Conservation (phyloP, 2,888 invertebrate genomes). For the Eristalis intricaria region DNA sequence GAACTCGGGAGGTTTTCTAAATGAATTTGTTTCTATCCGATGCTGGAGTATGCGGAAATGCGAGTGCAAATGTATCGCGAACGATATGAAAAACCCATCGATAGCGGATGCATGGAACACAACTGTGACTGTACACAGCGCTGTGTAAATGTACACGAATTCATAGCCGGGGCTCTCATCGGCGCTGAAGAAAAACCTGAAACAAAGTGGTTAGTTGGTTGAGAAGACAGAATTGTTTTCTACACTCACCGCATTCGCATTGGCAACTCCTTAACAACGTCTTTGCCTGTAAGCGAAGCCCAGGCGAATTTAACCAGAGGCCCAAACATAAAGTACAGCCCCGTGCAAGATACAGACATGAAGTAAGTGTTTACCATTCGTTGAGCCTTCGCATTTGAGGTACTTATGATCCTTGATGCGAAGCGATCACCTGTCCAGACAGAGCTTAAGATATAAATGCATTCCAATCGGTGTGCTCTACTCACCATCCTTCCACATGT, state of each 20-base stretch:
- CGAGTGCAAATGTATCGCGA: conserved; percentile 77
- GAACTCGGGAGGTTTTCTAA: conserved; percentile 26
- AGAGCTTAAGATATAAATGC: neutral
- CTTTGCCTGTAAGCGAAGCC: conserved; percentile 63
- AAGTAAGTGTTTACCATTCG: conserved; percentile 75
- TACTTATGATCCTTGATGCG: conserved; percentile 69
- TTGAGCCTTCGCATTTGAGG: conserved; percentile 74
- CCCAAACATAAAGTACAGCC: conserved; percentile 77
- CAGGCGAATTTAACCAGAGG: conserved; percentile 76
- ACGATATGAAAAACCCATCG: conserved; percentile 78
- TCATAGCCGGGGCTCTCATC: conserved; percentile 76
- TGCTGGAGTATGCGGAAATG: conserved; percentile 77
- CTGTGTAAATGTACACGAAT: conserved; percentile 75
- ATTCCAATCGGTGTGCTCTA: neutral
- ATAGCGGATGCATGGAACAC: conserved; percentile 76
- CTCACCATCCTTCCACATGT: conserved; percentile 76
- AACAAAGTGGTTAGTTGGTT: neutral
- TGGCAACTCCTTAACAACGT: conserved; percentile 74
- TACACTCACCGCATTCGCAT: conserved; percentile 78
- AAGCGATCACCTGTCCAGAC: conserved; percentile 36
- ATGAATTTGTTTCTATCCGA: conserved; percentile 67
- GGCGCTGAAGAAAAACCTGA: conserved; percentile 77
- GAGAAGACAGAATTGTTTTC: no score
- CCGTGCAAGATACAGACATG: conserved; percentile 76
- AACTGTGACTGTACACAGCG: conserved; percentile 74